Conservation (phyloP, 2,888 invertebrate species). For the Tipula lateralis region DNA sequence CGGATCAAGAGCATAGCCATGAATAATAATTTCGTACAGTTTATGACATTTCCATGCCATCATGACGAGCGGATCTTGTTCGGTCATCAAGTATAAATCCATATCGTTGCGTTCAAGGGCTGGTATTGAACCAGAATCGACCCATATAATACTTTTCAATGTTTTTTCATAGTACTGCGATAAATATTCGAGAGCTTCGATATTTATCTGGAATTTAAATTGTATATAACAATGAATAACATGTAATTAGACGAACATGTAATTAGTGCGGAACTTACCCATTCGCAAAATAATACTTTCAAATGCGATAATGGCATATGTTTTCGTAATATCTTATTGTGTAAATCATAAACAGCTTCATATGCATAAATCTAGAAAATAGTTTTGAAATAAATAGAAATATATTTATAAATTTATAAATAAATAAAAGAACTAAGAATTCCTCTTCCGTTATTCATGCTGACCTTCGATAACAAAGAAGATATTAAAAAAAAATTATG, state of each 20-base stretch:
- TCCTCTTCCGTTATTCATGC: too few species aligned
- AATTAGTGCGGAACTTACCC: slow-evolving; percentile 50
- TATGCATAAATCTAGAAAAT: slow-evolving; percentile 59
- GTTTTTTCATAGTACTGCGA: slow-evolving; percentile 45
- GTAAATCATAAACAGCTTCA: slow-evolving; percentile 58
- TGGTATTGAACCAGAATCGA: slow-evolving; percentile 44
- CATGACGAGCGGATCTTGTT: slow-evolving; percentile 56
- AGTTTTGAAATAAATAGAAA: slow-evolving; percentile 41
- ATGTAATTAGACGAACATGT: too few species aligned
- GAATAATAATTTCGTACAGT: slow-evolving; percentile 53
- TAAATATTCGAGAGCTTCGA: slow-evolving; percentile 46
- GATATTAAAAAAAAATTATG: too few species aligned
- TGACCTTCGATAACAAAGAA: too few species aligned
- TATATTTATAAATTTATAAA: not conserved
- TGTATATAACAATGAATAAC: not conserved
- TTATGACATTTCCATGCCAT: slow-evolving; percentile 57
- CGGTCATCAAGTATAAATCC: slow-evolving; percentile 41
- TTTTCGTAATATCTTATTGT: slow-evolving; percentile 59
- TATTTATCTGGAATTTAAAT: slow-evolving; percentile 42
- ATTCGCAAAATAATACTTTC: slow-evolving; percentile 68
- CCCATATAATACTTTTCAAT: slow-evolving; percentile 47
- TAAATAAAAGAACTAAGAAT: too few species aligned
- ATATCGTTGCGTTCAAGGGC: slow-evolving; percentile 43
- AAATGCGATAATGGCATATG: slow-evolving; percentile 70
- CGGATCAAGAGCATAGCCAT: slow-evolving; percentile 50